Evolutionary conservation across 2,888 invertebrate species (phyloP).

Genomic region (Drosophila bunnanda): DNA sequence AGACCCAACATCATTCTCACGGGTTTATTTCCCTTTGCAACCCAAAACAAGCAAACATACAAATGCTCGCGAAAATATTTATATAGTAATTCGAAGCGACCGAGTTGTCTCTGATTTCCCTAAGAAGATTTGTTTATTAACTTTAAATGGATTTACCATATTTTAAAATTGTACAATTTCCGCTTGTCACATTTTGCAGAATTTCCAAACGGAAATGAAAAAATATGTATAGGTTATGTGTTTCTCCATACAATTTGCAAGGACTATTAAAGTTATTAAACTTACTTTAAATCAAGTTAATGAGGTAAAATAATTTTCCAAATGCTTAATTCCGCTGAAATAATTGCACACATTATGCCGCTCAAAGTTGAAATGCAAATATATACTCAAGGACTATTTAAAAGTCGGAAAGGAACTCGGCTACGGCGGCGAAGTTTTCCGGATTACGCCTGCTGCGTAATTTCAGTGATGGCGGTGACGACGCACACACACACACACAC

Average conservation of each 20-base stretch:
- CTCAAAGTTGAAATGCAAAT: conserved; percentile 37
- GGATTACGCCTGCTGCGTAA: conserved; percentile 39
- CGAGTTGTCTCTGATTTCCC: conserved; percentile 17
- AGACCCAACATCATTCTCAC: conserved; percentile 24
- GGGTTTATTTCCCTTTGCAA: conserved; percentile 27
- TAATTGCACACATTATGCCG: conserved; percentile 23
- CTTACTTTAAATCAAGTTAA: conserved; percentile 7
- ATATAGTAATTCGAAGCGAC: conserved; percentile 28
- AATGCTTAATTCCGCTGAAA: conserved; percentile 35
- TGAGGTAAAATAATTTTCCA: conserved; percentile 10
- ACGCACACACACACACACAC: conserved; percentile 7
- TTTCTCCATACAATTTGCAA: neutral
- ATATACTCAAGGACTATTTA: conserved; percentile 40
- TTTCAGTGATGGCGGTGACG: conserved; percentile 14
- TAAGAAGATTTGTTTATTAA: conserved; percentile 36
- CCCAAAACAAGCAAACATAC: conserved; percentile 30
- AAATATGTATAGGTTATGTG: neutral
- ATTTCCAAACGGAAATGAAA: neutral
- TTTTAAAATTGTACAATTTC: conserved; percentile 11
- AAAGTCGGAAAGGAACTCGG: conserved; percentile 25
- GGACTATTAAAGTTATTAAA: neutral
- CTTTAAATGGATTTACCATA: conserved; percentile 30
- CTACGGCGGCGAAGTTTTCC: conserved; percentile 25
- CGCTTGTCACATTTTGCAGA: neutral
- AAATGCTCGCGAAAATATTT: conserved; percentile 37